Conservation (phyloP, 2,888 invertebrate genomes). For the Lasioglossum malachurum region DNA sequence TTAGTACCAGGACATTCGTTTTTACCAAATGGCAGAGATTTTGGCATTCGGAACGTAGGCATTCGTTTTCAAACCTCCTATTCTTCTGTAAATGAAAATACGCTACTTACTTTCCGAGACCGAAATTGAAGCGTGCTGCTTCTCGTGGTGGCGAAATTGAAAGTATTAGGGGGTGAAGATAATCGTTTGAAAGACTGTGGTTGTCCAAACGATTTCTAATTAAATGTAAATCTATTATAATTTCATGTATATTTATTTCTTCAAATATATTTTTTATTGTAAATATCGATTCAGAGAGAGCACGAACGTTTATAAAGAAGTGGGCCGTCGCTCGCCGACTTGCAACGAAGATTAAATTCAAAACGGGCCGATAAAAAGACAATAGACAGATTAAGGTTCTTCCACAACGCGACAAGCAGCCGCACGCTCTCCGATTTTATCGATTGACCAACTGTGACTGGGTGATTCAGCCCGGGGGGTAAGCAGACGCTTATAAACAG, state of each 20-base stretch:
- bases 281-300: no score
- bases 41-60: background rate
- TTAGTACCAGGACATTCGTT: no score
- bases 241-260: no score
- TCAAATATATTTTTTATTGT: no score
- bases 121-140: background rate
- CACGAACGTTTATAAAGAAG: no score
- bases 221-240: background rate
- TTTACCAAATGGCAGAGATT: no score
- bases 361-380: background rate
- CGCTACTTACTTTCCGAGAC: no score
- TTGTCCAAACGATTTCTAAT: background rate
- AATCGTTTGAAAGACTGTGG: background rate
- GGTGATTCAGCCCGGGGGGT: background rate
- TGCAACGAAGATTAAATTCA: background rate
- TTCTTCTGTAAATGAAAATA: background rate
- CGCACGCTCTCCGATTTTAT: background rate
- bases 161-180: no score
- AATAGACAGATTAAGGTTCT: background rate
- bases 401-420: background rate
- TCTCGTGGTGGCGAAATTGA: background rate
- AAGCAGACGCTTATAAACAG: background rate
- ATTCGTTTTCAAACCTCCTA: background rate
- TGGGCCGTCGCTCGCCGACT: background rate
- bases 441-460: background rate